Evolutionary conservation across 2,797 vertebrate species (phyloP), one percentile per base, ranked within the genome.

Genomic region (Garrulus glandarius): DNA sequence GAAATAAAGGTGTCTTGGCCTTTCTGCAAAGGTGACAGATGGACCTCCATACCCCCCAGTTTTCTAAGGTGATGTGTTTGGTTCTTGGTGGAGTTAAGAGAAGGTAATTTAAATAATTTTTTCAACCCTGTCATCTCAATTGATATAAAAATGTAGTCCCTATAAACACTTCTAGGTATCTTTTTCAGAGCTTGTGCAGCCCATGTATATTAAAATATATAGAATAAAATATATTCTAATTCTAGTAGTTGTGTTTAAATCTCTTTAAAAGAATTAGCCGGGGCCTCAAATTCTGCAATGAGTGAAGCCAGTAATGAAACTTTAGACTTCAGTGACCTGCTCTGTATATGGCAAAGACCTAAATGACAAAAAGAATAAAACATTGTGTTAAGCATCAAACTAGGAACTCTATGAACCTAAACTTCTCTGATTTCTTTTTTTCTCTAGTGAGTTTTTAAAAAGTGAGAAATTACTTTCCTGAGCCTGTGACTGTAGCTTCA

Each of bases 31-130:
- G 29, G n/a, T 69, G 52, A 20, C 18, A 47, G 43, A 7, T 43
- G 13, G 41, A 44, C 5, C 11, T 23, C 13, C 26, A 1, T 5
- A 1, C 1, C 4, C 4, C 11, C 4, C 4, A 15, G 14, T 7
- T 80, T 79, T 72, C 21, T 70, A n/a, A 53, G 60, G 17, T 3
- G 2, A 21, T 30, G 13, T 49, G n/a, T 84, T 74, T 67, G 18
- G 14, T 52, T 87, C 60, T 69, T 1, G 1, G 43, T 21, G 26
- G 13, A 23, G 84, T 77, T 71, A 43, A 79, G 50, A 80, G 18
- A 64, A 52, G 17, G 34, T 47, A 34, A 60, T 52, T 52, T 23
- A 24, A 71, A 26, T 80, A 10, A 43, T 74, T 41, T 26, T 50
- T 22, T 72, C 23, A 69, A 17, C 14, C 26, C 23, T 61, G 9